Conservation (phyloP, 2,888 invertebrate genomes). For the Tipula helvola region DNA sequence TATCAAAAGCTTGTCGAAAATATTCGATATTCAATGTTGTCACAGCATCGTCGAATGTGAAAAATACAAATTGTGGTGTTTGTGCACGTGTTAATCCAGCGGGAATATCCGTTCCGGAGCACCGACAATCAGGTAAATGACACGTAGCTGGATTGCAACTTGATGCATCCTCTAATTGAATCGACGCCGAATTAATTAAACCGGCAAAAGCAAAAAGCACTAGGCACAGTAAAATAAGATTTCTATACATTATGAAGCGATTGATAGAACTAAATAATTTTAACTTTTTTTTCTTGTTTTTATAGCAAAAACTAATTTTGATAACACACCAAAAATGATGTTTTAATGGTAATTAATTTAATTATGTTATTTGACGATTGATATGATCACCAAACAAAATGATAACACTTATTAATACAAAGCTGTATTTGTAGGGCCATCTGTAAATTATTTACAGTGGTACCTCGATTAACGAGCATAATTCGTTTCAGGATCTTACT, state of each 20-base stretch:
- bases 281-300: background rate
- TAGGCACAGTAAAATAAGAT: background rate
- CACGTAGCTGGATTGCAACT: slow-evolving; percentile 28
- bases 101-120: slow-evolving; percentile 38
- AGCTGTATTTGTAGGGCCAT: background rate
- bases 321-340: background rate
- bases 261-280: background rate
- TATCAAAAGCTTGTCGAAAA: slow-evolving; percentile 37
- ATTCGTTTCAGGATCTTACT: no score
- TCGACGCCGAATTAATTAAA: background rate
- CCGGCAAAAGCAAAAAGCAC: background rate
- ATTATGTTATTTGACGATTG: background rate
- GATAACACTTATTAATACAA: background rate
- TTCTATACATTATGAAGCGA: background rate
- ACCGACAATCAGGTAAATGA: slow-evolving; percentile 41
- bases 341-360: background rate
- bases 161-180: background rate
- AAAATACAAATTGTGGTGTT: slow-evolving; percentile 45
- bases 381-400: background rate
- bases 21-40: slow-evolving; percentile 37
- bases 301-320: background rate
- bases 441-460: background rate
- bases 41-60: slow-evolving; percentile 49
- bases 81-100: slow-evolving; percentile 34
- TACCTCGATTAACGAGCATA: background rate